Evolutionary conservation across 2,113 vertebrate species (phyloP), one percentile per base, ranked within the genome.

Genomic region (Xiphorhynchus elegans): DNA sequence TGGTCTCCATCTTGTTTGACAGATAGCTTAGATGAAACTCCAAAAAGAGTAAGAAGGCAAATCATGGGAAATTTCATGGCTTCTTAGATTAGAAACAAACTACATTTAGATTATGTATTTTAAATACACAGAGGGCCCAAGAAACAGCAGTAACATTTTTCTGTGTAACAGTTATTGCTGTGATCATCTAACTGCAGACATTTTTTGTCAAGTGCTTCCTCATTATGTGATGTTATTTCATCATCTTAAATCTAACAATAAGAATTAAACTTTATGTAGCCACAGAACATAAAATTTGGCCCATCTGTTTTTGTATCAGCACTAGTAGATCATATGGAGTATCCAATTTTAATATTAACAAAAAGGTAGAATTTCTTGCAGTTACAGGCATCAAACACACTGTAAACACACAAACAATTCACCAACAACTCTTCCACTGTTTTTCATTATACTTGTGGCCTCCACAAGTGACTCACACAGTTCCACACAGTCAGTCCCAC

Each of bases 71-170:
- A 87, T 93, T 81, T 95, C 83, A 90, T 73, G 80, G 52, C 60
- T 77, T 88, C 72, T 83, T 50, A 75, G 7, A 86, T 84, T 40
- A 90, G 64, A 95, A 93, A 88, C 25, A 95, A 87, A 35, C 42
- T 80, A 72, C 23, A 40, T 92, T 93, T 84, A 84, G 42, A 74
- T 85, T 40, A 87, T 16, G 20, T 17, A 31, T 46, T 17, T 68
- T 40, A 94, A 92, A 94, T 46, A 75, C 33, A 84, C 42, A 72
- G 10, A 56, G 53, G 33, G 20, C 29, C n/a, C 52, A 84, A 79
- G 49, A 80, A 85, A 83, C 7, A 90, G 33, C 5, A 84, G 21
- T n/a, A 79, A 46, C 28, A 11, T 49, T 72, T 81, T 76, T 40
- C 58, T 35, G 23, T 58, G 37, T 55, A 72, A 64, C n/a, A 63